These are phyloP conservation scores for Archips xylosteana DNA, from an alignment of 2,888 invertebrate genomes.

Conservation along the genomic window DNA sequence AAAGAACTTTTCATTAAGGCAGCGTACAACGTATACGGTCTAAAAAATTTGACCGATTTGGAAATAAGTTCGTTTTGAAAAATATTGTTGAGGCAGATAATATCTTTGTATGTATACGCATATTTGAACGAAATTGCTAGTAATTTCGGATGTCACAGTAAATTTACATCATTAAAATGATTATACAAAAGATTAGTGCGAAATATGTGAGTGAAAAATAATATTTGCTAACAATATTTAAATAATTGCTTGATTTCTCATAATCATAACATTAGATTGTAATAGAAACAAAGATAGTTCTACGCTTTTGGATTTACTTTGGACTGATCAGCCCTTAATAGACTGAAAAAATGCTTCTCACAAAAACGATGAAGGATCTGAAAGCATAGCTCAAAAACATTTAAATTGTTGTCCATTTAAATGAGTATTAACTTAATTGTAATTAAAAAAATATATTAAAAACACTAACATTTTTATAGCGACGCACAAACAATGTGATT, in stretches of 20 bases:
- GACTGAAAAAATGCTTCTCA: conserved; percentile 34
- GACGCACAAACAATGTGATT: conserved; percentile 44
- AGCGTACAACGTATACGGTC: not conserved
- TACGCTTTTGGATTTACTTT: conserved; percentile 11
- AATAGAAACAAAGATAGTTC: not conserved
- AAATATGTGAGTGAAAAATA: not conserved
- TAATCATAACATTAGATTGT: not conserved
- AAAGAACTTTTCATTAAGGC: not conserved
- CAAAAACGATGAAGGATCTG: conserved; percentile 3
- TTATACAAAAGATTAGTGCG: not conserved
- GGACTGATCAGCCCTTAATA: conserved; percentile 27
- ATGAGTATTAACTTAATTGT: conserved; percentile 37
- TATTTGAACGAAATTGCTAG: not conserved
- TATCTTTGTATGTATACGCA: not conserved
- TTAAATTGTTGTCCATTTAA: conserved; percentile 36
- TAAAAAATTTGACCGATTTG: not conserved
- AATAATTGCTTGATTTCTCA: conserved; percentile 1
- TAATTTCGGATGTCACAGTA: not conserved
- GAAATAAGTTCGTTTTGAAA: not conserved
- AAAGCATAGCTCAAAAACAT: conserved; percentile 39
- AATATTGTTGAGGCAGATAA: not conserved
- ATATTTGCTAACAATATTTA: not conserved
- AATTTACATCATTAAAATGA: not conserved
- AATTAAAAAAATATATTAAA: conserved; percentile 13
- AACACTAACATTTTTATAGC: conserved; percentile 25